Evolutionary conservation across 2,797 vertebrate species (phyloP), one percentile per base, ranked within the genome.

Genomic region (Petrocephalus sullivani): DNA sequence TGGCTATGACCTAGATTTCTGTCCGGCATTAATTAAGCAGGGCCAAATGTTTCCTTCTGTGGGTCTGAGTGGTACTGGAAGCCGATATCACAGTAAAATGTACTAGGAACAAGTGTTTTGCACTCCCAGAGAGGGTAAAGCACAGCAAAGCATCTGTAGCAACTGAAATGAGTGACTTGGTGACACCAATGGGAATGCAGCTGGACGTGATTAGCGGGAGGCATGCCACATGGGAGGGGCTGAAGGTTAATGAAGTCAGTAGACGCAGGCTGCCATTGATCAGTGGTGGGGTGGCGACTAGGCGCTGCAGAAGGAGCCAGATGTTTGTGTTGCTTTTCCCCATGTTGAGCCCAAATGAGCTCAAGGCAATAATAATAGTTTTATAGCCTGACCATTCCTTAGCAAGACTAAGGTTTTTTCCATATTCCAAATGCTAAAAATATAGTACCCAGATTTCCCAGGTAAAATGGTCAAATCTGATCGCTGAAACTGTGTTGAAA

Each of bases 1-100:
- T 86, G 19, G 53, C 64, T 58, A 33, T 86, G 84, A 75, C 88
- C 88, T 86, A 88, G 49, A 88, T 88, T 78, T 49, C 67, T 33
- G 28, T 61, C 83, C 61, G n/a, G 83, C 67, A 86, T 86, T 71
- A 88, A 88, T 75, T 86, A 83, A 64, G 46, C 16, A 64, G 83
- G 75, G 61, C 60, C 33, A 88, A 71, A 75, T 78, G 28, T 58
- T 86, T 84, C 41, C 58, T 58, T 67, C 46, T 49, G 56, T 7
- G 28, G 7, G 16, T 67, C 19, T 88, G 57, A 57, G 53, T 64
- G 78, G 37, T 12, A 41, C 56, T 87, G 6, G 33, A 64, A 56
- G 33, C 41, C 19, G 14, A 88, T 33, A 58, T 75, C 85, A 33
- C 49, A 75, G 33, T 53, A 58, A 7, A 64, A 53, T 88, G 23